Conservation (phyloP, 2,113 vertebrate species). For the Takifugu bimaculatus region DNA sequence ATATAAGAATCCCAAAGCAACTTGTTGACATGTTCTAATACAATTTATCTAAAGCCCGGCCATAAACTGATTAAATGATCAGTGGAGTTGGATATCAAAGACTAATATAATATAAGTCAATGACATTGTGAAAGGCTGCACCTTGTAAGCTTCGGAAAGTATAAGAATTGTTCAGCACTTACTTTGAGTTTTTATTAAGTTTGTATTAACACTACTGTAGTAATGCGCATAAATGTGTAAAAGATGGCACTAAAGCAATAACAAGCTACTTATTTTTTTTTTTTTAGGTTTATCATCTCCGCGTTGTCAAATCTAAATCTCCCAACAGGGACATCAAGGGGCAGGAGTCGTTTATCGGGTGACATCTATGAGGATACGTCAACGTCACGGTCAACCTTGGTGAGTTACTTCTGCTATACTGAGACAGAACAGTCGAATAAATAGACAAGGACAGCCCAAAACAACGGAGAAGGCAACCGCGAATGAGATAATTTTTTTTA, state of each 20-base stretch:
- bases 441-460: not conserved
- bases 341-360: slow-evolving; percentile 1
- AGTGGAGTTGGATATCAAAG: too few species aligned
- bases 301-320: not conserved
- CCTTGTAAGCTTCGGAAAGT: too few species aligned
- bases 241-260: too few species aligned
- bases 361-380: not conserved
- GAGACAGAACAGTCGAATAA: not conserved
- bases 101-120: not conserved
- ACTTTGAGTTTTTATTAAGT: not conserved
- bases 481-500: too few species aligned
- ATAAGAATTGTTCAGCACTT: not conserved
- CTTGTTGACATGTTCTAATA: not conserved
- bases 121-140: not conserved
- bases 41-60: too few species aligned
- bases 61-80: too few species aligned
- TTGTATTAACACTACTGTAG: too few species aligned
- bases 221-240: too few species aligned
- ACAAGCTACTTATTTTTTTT: too few species aligned
- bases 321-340: not conserved
- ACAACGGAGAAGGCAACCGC: too few species aligned
- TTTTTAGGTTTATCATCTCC: not conserved
- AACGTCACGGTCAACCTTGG: not conserved
- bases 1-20: too few species aligned
- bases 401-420: slow-evolving; percentile 1